Evolutionary conservation across 1,140 invertebrate genomes (phyloP).

Genomic region (Conus betulinus): DNA sequence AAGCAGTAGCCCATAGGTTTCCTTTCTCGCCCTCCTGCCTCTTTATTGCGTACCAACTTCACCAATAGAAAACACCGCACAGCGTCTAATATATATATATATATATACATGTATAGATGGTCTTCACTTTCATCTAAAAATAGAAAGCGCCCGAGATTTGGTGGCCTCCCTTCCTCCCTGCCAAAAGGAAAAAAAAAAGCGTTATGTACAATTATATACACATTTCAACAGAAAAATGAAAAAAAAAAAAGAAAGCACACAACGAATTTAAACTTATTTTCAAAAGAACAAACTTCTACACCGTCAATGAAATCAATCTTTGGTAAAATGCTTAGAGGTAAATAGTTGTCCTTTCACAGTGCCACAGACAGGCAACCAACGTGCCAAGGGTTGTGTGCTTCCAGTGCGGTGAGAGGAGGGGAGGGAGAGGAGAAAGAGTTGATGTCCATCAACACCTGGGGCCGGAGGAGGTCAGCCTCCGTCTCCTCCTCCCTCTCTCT

Average conservation of each 20-base stretch:
- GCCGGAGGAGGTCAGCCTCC: not conserved
- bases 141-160: not conserved
- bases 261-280: not conserved
- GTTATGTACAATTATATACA: not conserved
- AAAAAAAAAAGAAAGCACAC: slow-evolving; percentile 5
- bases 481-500: not conserved
- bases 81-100: too few species aligned
- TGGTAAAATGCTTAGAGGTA: slow-evolving; percentile 15
- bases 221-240: not conserved
- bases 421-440: not conserved
- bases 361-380: too few species aligned
- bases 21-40: not conserved
- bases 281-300: slow-evolving; percentile 17
- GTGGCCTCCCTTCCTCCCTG: not conserved
- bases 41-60: not conserved
- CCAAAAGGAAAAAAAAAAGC: not conserved
- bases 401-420: too few species aligned
- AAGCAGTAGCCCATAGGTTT: not conserved
- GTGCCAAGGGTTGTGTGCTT: too few species aligned
- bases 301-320: not conserved
- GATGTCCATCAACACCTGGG: too few species aligned
- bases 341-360: not conserved
- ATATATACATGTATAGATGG: too few species aligned
- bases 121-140: too few species aligned
- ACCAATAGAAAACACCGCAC: not conserved